Conservation (phyloP, 1,140 invertebrate genomes). For the Polypedilum pembai region DNA sequence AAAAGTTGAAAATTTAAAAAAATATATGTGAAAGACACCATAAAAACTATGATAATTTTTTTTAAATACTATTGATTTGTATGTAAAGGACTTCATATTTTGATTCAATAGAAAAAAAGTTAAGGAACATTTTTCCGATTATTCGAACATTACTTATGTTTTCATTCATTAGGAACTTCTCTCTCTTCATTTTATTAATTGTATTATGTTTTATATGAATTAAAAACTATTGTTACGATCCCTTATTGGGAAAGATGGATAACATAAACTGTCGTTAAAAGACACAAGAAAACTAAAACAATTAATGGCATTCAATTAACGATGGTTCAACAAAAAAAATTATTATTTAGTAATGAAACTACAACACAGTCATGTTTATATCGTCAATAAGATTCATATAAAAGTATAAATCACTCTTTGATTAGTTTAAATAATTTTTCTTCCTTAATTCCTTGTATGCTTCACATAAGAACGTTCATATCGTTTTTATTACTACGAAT, state of each 20-base stretch:
- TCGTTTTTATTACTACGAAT: not conserved
- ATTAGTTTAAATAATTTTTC: not conserved
- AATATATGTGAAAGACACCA: not conserved
- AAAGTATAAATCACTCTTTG: not conserved
- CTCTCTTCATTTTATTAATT: not conserved
- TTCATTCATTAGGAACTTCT: constrained; percentile 1
- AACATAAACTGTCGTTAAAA: not conserved
- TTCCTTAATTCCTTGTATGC: not conserved
- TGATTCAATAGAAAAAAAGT: not conserved
- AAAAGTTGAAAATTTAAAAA: not conserved
- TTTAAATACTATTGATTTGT: not conserved
- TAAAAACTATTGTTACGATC: constrained; percentile 20
- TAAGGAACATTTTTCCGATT: constrained; percentile 23
- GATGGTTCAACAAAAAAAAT: constrained; percentile 3
- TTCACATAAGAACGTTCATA: not conserved
- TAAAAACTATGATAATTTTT: not conserved
- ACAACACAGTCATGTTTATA: constrained; percentile 6
- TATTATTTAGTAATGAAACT: not conserved
- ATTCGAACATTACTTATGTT: not conserved
- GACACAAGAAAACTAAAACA: not conserved
- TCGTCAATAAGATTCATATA: not conserved
- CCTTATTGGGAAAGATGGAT: not conserved
- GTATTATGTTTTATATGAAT: not conserved
- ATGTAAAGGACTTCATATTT: not conserved
- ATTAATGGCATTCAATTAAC: not conserved